Percentiles rank a stretch among this genome's conserved stretches.
phyloP scores from a whole-genome alignment of 2,113 vertebrate genomes.

The Corynorhinus townsendii region DNA sequence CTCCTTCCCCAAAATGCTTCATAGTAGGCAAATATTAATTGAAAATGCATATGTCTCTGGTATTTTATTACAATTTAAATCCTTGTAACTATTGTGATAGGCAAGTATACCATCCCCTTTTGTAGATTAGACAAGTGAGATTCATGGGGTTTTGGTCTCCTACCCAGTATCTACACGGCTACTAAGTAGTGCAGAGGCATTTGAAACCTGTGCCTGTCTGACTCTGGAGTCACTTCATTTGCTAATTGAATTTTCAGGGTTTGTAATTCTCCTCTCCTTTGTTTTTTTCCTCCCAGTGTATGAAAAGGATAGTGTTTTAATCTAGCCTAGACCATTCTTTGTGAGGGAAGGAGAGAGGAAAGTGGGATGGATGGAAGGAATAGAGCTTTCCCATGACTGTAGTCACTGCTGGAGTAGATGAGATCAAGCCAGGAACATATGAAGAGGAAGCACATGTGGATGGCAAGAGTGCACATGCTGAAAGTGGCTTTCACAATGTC shows the following conservation, averaged over 20 bases:
- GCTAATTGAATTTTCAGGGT: neutral
- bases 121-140: neutral
- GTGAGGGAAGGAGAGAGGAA: neutral
- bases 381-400: neutral
- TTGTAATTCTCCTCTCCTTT: neutral
- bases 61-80: neutral
- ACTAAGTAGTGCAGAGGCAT: neutral
- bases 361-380: neutral
- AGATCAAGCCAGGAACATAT: neutral
- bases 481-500: neutral
- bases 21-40: neutral
- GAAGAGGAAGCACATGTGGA: neutral
- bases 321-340: neutral
- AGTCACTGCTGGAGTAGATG: neutral
- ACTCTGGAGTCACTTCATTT: neutral
- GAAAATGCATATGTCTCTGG: neutral
- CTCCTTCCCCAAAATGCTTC: neutral
- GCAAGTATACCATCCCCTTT: neutral
- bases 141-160: neutral
- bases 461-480: neutral
- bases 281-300: neutral
- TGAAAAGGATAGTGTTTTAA: neutral
- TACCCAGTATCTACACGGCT: neutral
- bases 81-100: neutral
- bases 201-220: neutral